These are phyloP conservation scores for Parazoanthus darwini DNA, from an alignment of 92 coral and sea anemone genomes.

Conservation along the genomic window DNA sequence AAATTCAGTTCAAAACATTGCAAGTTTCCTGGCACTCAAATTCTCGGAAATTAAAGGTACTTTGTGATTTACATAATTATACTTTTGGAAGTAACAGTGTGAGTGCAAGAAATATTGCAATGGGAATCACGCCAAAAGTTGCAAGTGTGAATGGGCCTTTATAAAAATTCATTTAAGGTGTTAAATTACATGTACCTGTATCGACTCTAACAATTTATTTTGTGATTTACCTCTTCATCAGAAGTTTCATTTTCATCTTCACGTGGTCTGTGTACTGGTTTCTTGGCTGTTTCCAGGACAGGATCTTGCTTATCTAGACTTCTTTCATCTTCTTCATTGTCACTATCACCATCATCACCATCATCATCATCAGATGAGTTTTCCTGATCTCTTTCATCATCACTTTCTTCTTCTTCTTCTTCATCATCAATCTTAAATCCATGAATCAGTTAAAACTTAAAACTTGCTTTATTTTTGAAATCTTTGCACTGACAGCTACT, in stretches of 20 bases:
- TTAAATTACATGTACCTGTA: too few relatives aligned
- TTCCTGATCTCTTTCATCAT: conserved; percentile 26
- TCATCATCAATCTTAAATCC: conserved; percentile 34
- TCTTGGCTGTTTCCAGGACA: neutral
- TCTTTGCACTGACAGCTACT: too few relatives aligned
- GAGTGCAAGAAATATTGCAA: too few relatives aligned
- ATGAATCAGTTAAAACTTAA: neutral
- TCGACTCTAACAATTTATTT: neutral
- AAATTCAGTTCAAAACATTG: too few relatives aligned
- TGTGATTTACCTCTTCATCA: conserved; percentile 67
- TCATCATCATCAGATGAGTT: conserved; percentile 38
- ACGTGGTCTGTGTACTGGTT: neutral
- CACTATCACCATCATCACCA: conserved; percentile 37
- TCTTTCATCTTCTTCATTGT: conserved; percentile 20
- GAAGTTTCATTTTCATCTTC: conserved; percentile 66
- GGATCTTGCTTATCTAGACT: neutral
- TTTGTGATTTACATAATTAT: too few relatives aligned
- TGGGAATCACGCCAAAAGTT: too few relatives aligned
- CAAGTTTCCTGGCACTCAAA: too few relatives aligned
- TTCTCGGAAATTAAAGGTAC: too few relatives aligned
- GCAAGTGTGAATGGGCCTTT: neutral
- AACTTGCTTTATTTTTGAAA: too few relatives aligned
- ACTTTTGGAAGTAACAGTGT: too few relatives aligned
- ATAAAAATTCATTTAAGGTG: neutral
- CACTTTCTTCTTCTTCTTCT: conserved; percentile 31